Conservation (phyloP, 2,113 vertebrate genomes). For the Stigmatopora argus region DNA sequence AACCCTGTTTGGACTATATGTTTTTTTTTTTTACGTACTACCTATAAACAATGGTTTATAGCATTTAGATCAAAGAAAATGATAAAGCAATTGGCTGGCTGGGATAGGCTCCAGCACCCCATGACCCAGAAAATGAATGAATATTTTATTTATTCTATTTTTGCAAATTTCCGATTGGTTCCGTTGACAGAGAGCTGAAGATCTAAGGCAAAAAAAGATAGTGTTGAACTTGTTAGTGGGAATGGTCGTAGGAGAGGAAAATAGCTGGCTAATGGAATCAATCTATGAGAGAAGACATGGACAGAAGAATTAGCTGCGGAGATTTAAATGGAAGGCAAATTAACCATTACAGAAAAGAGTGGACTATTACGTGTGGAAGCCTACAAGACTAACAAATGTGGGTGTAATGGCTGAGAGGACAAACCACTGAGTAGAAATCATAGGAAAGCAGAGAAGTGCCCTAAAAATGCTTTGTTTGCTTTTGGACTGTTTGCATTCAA, state of each 20-base stretch:
- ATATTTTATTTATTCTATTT: no score
- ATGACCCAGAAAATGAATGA: no score
- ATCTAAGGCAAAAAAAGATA: background rate
- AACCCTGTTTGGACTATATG: no score
- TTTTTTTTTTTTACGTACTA: no score
- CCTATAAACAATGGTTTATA: no score
- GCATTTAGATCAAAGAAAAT: no score
- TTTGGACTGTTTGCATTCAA: background rate
- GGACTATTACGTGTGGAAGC: background rate
- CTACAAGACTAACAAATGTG: background rate
- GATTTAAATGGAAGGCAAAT: background rate
- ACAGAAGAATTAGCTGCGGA: background rate
- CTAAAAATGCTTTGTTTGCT: background rate
- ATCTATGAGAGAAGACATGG: constrained; percentile 2
- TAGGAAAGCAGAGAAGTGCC: background rate
- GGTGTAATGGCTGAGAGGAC: background rate
- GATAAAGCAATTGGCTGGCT: no score
- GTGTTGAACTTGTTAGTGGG: background rate
- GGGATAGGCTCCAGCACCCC: no score
- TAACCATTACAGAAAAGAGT: background rate
- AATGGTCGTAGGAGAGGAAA: background rate
- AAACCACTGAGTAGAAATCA: background rate
- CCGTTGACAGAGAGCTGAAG: background rate
- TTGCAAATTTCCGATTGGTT: no score
- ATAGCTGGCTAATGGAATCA: background rate